Conservation (phyloP, 2,797 vertebrate genomes). For the Urosaurus nigricauda region DNA sequence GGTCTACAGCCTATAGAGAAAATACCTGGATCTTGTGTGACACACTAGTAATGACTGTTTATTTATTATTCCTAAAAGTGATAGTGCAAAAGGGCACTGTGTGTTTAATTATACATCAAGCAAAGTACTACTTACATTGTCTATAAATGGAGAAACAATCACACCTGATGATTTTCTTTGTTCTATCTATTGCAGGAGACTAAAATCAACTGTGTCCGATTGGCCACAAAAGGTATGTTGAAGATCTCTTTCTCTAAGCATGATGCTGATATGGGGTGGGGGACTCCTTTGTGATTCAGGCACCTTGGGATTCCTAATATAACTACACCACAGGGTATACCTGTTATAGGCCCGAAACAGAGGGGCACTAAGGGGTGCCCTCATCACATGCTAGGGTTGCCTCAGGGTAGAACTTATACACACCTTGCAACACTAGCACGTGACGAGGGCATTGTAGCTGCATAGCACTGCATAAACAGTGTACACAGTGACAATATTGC, state of each 20-base stretch:
- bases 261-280: constrained; percentile 9
- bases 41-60: neutral
- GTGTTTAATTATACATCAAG: constrained; percentile 18
- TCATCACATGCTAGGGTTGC: no score
- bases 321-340: no score
- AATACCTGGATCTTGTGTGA: neutral
- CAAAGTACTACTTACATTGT: neutral
- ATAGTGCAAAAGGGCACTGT: constrained; percentile 4
- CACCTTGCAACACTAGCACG: no score
- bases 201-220: constrained; percentile 96
- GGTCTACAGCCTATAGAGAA: neutral
- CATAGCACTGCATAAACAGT: no score
- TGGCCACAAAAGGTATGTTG: constrained; percentile 97
- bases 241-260: constrained; percentile 49
- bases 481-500: no score
- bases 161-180: constrained; percentile 58
- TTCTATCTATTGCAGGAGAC: constrained; percentile 88
- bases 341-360: no score
- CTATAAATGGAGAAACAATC: constrained; percentile 43
- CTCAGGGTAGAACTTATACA: no score
- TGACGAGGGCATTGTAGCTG: no score
- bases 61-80: neutral
- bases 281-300: constrained; percentile 59
- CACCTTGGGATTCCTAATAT: constrained; percentile 21
- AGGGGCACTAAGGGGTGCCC: no score